Evolutionary conservation across 2,888 invertebrate species (phyloP).

Genomic region (Callinectes sapidus): DNA sequence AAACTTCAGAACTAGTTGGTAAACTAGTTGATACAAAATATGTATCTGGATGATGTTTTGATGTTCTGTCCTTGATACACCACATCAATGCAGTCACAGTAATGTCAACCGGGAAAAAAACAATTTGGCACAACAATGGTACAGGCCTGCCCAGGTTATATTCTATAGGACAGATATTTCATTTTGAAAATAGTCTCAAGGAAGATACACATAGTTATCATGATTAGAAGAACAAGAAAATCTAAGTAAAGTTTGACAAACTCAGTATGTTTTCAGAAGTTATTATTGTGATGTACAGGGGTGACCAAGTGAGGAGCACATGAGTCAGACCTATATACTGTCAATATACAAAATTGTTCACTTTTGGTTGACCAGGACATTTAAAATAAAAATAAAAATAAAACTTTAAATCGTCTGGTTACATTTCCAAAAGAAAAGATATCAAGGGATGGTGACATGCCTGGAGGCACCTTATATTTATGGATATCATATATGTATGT

Average conservation of each 20-base stretch:
- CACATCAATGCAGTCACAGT: too few relatives aligned
- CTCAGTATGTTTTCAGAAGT: neutral
- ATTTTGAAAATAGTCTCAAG: too few relatives aligned
- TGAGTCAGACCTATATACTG: neutral
- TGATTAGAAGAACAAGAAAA: neutral
- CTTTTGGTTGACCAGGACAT: neutral
- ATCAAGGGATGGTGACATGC: conserved; percentile 19
- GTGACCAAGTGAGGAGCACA: conserved; percentile 30
- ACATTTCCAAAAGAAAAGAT: neutral
- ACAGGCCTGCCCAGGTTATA: too few relatives aligned
- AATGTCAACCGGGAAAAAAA: too few relatives aligned
- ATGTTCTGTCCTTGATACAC: too few relatives aligned
- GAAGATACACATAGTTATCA: neutral
- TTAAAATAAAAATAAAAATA: neutral
- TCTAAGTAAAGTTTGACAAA: neutral
- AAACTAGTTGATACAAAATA: too few relatives aligned
- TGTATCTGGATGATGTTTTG: too few relatives aligned
- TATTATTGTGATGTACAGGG: conserved; percentile 20
- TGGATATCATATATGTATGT: neutral
- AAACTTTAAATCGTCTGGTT: neutral
- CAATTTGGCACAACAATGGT: too few relatives aligned
- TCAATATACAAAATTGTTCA: conserved; percentile 7
- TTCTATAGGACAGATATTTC: too few relatives aligned
- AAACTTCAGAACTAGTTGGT: too few relatives aligned
- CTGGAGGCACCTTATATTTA: neutral